Base-by-base conservation (phyloP, 2,113 vertebrate genomes). In the Passer domesticus region DNA sequence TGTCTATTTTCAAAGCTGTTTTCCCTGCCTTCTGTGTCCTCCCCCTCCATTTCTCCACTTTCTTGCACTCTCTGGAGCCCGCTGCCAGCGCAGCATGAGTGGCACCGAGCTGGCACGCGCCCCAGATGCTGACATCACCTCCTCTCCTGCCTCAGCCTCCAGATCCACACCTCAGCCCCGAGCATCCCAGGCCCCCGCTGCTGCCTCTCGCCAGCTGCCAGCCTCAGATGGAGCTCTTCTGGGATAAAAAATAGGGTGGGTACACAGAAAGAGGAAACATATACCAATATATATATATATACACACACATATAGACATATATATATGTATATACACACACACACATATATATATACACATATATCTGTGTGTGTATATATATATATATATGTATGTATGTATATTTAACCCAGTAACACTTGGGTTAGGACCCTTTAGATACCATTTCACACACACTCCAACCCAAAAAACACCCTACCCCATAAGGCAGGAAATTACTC, bases 51-150 rank as follows among this genome's bases (percentile, higher is more conserved):
- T 74, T 89, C 74, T 84, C 23, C 73, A 17, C 67, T 83, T 53
- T 73, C 67, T 23, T 46, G 59, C 49, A 7, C 68, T 81, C 82
- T 81, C 69, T 11, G 24, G 77, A 79, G 62, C 22, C 13, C 0
- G 30, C 83, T 89, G 84, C 87, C 87, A 92, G 79, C 77, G 35
- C 82, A 53, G 76, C 66, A 27, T 31, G 88, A 91, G 80, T 85
- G 86, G 88, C 88, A 93, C 69, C 8, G 1, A 85, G 35, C 72
- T 92, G 93, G 90, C 90, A 95, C 4, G 0, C 2, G 1, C 91
- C 87, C 91, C 91, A 83, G 87, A 37, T 37, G 52, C 91, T 81
- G 82, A 49, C 90, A 94, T 75, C 87, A 37, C 88, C 90, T 70
- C 83, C 41, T 39, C 75, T 41, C n/a, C 75, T 46, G 52, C 68